Conservation (phyloP, 2,113 vertebrate genomes). For the Gadus chalcogrammus region DNA sequence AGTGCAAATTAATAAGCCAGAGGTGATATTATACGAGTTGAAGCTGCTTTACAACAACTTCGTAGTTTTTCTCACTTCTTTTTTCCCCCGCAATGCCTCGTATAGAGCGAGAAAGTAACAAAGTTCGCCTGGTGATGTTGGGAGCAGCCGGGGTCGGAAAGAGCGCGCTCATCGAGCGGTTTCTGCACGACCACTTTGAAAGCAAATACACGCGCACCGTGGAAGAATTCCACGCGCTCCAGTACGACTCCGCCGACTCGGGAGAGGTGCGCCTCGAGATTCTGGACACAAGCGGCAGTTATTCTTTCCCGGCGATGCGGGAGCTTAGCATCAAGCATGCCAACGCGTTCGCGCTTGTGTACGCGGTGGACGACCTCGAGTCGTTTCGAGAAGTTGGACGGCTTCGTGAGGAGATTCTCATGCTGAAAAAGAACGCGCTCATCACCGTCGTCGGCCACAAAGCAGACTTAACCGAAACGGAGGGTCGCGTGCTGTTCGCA, state of each 20-base stretch:
- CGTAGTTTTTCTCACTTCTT: too few species aligned
- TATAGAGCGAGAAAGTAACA: slow-evolving; percentile 30
- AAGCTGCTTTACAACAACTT: too few species aligned
- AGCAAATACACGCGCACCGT: slow-evolving; percentile 69
- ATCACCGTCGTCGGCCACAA: slow-evolving; percentile 69
- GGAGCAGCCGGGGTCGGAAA: slow-evolving; percentile 74
- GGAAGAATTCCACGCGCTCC: slow-evolving; percentile 71
- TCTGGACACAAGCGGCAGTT: slow-evolving; percentile 75
- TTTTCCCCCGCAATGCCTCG: slow-evolving; percentile 44
- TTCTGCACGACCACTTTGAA: slow-evolving; percentile 66
- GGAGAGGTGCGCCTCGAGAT: slow-evolving; percentile 63
- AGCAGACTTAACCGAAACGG: slow-evolving; percentile 44
- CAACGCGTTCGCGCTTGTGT: slow-evolving; percentile 71
- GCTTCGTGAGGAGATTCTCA: slow-evolving; percentile 66
- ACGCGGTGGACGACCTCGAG: slow-evolving; percentile 59
- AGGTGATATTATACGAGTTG: too few species aligned
- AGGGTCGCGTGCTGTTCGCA: slow-evolving; percentile 40
- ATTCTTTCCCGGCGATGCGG: slow-evolving; percentile 76
- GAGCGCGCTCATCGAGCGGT: slow-evolving; percentile 69
- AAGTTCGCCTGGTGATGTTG: slow-evolving; percentile 67
- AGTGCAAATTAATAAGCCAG: neutral
- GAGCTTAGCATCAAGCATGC: slow-evolving; percentile 68
- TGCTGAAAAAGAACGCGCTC: slow-evolving; percentile 43
- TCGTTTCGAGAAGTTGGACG: slow-evolving; percentile 65
- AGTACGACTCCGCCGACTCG: slow-evolving; percentile 48